Evolutionary conservation across 2,113 vertebrate species (phyloP).

Genomic region (Spea bombifrons): DNA sequence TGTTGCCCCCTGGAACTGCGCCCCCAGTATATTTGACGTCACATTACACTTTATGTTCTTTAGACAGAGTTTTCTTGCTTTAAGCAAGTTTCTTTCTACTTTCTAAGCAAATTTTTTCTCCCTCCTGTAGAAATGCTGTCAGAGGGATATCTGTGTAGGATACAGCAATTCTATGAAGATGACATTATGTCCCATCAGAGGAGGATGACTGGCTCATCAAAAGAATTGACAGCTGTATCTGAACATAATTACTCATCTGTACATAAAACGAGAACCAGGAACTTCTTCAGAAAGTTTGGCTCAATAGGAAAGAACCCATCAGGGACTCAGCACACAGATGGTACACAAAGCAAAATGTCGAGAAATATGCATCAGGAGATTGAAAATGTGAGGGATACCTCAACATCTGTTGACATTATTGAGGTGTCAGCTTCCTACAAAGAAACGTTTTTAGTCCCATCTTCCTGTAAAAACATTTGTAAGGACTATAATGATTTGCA

Average conservation of each 20-base stretch:
- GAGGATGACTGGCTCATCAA: conserved; percentile 50
- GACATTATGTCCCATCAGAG: conserved; percentile 50
- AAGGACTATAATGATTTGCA: conserved; percentile 92
- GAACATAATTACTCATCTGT: conserved; percentile 53
- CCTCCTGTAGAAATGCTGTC: conserved; percentile 79
- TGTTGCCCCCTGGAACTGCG: no score
- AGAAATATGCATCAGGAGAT: conserved; percentile 51
- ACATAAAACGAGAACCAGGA: conserved; percentile 54
- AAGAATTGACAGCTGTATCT: conserved; percentile 58
- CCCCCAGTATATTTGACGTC: no score
- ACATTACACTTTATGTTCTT: no score
- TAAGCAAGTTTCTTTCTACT: background rate
- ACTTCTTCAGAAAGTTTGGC: conserved; percentile 58
- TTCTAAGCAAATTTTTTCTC: background rate
- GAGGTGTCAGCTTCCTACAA: conserved; percentile 57
- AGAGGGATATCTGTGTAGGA: conserved; percentile 80
- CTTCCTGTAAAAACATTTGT: conserved; percentile 91
- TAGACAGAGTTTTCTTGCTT: no score
- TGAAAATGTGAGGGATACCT: conserved; percentile 57
- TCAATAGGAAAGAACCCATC: conserved; percentile 56
- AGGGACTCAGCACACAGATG: conserved; percentile 55
- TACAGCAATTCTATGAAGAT: conserved; percentile 66
- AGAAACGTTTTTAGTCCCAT: conserved; percentile 83
- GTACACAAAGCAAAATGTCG: conserved; percentile 53
- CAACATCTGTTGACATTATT: conserved; percentile 61